These are phyloP conservation scores for Melanaphis sacchari DNA, from an alignment of 1,140 invertebrate genomes.

Conservation along the genomic window DNA sequence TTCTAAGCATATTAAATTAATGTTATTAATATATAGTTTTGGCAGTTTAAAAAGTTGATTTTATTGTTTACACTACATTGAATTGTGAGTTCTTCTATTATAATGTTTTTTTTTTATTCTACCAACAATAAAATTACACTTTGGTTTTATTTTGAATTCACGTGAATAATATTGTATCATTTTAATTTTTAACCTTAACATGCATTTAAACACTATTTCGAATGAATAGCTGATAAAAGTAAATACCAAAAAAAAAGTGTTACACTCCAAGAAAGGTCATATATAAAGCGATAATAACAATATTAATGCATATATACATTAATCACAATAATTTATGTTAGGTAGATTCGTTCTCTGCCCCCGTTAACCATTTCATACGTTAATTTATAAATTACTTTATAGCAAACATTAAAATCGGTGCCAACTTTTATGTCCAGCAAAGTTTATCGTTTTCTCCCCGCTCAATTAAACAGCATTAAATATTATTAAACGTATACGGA, in stretches of 20 bases:
- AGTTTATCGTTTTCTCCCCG: neutral
- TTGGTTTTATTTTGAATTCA: neutral
- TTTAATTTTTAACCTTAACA: neutral
- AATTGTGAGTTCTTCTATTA: neutral
- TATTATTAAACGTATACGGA: neutral
- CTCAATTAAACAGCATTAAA: neutral
- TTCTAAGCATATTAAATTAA: too few species aligned
- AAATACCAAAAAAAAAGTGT: neutral
- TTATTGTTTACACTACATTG: neutral
- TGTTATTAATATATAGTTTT: neutral
- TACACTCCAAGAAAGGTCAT: neutral
- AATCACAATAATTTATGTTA: constrained; percentile 3
- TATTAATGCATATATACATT: neutral
- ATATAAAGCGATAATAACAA: neutral
- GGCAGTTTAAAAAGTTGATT: neutral
- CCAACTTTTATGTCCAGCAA: constrained; percentile 11
- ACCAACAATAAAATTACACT: neutral
- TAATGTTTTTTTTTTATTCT: neutral
- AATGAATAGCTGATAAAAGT: neutral
- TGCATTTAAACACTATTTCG: neutral
- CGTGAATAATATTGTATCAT: neutral
- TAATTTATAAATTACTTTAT: neutral
- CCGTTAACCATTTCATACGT: neutral
- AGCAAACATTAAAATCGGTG: neutral
- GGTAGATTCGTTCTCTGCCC: neutral